Percentiles rank a stretch among this genome's conserved stretches.
phyloP scores from a whole-genome alignment of 2,888 invertebrate genomes.

The Drosophila affinis region DNA sequence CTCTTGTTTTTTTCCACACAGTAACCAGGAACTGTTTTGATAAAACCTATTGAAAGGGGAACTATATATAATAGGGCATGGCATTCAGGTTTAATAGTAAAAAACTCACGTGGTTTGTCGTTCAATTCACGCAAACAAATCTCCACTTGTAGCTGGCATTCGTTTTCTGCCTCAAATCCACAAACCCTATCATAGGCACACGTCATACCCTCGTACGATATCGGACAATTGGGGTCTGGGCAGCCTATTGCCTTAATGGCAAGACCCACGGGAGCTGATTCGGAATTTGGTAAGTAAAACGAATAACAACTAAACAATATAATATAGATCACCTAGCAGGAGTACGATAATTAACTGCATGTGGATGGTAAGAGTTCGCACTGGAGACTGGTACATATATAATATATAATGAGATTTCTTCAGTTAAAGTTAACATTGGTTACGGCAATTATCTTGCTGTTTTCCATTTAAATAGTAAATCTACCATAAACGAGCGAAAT shows the following conservation, averaged over 20 bases:
- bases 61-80: background rate
- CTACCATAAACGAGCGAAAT: background rate
- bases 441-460: background rate
- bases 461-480: background rate
- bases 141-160: slow-evolving; percentile 7
- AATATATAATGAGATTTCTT: background rate
- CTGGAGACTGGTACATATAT: background rate
- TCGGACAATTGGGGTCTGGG: background rate
- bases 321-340: background rate
- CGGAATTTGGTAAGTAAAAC: background rate
- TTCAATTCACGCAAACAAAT: background rate
- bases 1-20: background rate
- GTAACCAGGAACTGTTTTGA: background rate
- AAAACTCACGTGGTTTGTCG: background rate
- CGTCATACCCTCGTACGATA: background rate
- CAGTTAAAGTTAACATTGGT: background rate
- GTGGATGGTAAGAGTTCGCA: background rate
- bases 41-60: background rate
- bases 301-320: background rate
- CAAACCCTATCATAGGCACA: slow-evolving; percentile 9
- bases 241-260: background rate
- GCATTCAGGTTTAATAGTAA: background rate
- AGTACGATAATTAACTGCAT: background rate
- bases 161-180: background rate
- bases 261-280: background rate